Evolutionary conservation across 1,140 invertebrate species (phyloP).

Genomic region (Gonioctena quinquepunctata): DNA sequence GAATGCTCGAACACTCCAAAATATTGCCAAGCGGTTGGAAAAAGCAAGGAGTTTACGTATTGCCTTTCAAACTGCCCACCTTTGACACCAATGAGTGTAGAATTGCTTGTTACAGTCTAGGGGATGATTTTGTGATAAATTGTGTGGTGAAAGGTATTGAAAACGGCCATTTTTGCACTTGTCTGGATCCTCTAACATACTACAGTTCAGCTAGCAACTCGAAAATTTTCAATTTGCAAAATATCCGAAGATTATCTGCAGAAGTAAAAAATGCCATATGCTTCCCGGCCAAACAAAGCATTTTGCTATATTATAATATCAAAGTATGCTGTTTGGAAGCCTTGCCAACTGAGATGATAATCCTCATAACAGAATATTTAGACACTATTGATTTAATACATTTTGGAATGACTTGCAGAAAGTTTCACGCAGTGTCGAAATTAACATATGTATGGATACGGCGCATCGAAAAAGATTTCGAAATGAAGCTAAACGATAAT

Average conservation of each 20-base stretch:
- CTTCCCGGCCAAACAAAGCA: conserved; percentile 41
- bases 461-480: not conserved
- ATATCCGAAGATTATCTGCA: conserved; percentile 41
- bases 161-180: conserved; percentile 24
- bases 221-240: conserved; percentile 39
- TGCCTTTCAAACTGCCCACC: conserved; percentile 32
- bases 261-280: conserved; percentile 43
- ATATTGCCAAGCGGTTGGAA: conserved; percentile 35
- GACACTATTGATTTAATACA: not conserved
- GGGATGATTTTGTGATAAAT: conserved; percentile 48
- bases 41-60: conserved; percentile 19
- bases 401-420: conserved; percentile 11
- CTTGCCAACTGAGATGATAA: conserved; percentile 45
- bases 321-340: conserved; percentile 35
- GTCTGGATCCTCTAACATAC: conserved; percentile 47
- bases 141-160: conserved; percentile 38
- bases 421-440: not conserved
- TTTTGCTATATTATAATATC: conserved; percentile 33
- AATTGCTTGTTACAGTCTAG: conserved; percentile 28
- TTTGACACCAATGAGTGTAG: conserved; percentile 26
- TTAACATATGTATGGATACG: not conserved
- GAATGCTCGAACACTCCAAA: conserved; percentile 31
- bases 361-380: conserved; percentile 27
- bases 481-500: no score
- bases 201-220: conserved; percentile 34